A percentile compares a stretch with the other conserved stretches of the same genome.
These are phyloP conservation scores for Baryphthengus martii DNA, from an alignment of 2,113 vertebrate species.

Conservation along the genomic window DNA sequence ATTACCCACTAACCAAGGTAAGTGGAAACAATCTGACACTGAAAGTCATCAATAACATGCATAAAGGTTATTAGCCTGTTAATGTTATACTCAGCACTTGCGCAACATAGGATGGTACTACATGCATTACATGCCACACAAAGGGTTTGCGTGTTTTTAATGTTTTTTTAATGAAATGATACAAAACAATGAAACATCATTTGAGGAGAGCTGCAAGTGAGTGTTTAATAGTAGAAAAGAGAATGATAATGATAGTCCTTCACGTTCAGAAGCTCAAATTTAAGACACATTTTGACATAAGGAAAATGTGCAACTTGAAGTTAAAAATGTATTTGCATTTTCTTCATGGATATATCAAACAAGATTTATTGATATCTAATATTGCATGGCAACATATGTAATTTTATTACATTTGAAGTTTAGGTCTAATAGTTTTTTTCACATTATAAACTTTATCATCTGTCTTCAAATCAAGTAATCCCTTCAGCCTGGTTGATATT, in stretches of 20 bases:
- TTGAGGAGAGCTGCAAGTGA: neutral
- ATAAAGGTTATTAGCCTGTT: constrained; percentile 8
- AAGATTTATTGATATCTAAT: neutral
- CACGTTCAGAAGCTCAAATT: neutral
- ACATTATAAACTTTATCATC: neutral
- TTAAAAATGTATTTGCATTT: neutral
- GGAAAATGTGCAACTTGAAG: neutral
- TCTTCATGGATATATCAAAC: neutral
- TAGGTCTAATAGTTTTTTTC: neutral
- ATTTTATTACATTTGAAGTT: neutral
- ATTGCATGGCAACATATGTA: neutral
- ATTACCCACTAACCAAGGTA: neutral
- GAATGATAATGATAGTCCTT: neutral
- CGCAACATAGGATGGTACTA: neutral
- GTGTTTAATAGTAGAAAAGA: neutral
- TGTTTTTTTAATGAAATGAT: neutral
- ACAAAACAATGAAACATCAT: neutral
- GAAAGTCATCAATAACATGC: neutral
- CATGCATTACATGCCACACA: neutral
- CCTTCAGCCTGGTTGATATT: neutral
- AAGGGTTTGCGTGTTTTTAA: neutral
- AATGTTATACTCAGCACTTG: neutral
- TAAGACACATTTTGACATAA: neutral
- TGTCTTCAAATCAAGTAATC: constrained; percentile 37
- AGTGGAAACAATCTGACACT: constrained; percentile 9